phyloP scores from a whole-genome alignment of 1,140 invertebrate species.

The Phortica variegata region DNA sequence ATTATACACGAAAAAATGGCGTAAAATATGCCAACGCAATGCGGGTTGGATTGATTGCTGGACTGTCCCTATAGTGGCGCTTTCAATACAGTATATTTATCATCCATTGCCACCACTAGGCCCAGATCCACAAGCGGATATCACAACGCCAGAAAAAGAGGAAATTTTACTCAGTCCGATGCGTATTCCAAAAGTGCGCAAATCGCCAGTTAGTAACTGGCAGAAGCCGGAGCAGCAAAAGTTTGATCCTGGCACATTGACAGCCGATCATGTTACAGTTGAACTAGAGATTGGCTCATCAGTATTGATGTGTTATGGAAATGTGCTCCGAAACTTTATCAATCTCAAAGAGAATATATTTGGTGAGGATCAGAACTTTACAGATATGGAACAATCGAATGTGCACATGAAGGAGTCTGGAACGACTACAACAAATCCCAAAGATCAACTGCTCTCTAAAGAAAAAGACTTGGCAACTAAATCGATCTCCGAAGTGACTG shows the following conservation, averaged over 20 bases:
- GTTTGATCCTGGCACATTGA: conserved; percentile 83
- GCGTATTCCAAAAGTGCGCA: conserved; percentile 77
- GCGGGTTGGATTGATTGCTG: conserved; percentile 93
- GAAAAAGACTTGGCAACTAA: conserved; percentile 58
- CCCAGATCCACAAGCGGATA: conserved; percentile 83
- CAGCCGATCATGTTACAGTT: conserved; percentile 83
- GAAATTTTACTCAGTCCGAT: conserved; percentile 89
- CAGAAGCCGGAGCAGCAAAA: conserved; percentile 63
- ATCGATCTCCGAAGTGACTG: conserved; percentile 62
- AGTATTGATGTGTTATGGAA: conserved; percentile 84
- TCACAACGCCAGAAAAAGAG: conserved; percentile 91
- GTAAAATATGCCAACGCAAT: conserved; percentile 75
- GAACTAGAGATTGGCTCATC: conserved; percentile 94
- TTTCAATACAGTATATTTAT: conserved; percentile 88
- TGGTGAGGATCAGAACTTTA: conserved; percentile 91
- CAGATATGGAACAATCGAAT: conserved; percentile 79
- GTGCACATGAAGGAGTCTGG: conserved; percentile 40
- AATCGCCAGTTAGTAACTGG: conserved; percentile 71
- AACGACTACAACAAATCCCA: conserved; percentile 34
- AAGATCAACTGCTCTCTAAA: conserved; percentile 46
- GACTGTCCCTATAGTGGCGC: conserved; percentile 89
- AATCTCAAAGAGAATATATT: conserved; percentile 95
- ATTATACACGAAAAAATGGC: conserved; percentile 76
- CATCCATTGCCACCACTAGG: conserved; percentile 86
- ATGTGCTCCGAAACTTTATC: conserved; percentile 83